Evolutionary conservation across 2,797 vertebrate genomes (phyloP).

Genomic region (Sarcoramphus papa): DNA sequence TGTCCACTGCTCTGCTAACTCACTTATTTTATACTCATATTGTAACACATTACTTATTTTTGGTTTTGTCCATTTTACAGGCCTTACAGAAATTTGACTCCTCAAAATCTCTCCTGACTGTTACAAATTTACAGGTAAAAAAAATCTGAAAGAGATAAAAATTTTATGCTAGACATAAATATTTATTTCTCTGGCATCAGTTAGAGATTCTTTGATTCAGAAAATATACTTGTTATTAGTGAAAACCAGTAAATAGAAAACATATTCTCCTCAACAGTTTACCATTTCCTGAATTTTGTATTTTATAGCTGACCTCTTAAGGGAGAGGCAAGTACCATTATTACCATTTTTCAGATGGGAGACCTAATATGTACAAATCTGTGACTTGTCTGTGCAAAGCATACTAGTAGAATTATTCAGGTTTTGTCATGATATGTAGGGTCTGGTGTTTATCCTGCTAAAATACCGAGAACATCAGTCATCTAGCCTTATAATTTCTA

Average conservation of each 20-base stretch:
- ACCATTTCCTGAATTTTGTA: background rate
- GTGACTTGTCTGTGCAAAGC: background rate
- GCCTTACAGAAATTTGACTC: conserved; percentile 62
- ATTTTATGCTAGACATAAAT: background rate
- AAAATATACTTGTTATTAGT: background rate
- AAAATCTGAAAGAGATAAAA: background rate
- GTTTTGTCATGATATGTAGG: background rate
- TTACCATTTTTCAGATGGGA: background rate
- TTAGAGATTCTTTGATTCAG: background rate
- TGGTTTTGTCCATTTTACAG: conserved; percentile 50
- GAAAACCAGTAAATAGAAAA: background rate
- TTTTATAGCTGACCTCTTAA: background rate
- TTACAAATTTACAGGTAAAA: conserved; percentile 76
- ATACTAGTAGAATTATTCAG: background rate
- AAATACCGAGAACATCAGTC: background rate
- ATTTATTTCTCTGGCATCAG: background rate
- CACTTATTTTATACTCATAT: background rate
- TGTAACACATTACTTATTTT: background rate
- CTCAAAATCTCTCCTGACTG: conserved; percentile 52
- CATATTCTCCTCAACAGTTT: background rate
- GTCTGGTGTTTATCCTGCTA: background rate
- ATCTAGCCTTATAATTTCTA: background rate
- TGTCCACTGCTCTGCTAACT: background rate
- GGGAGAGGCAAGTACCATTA: background rate
- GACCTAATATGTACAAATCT: background rate